Percentiles rank a stretch among this genome's conserved stretches.
These are phyloP conservation scores for Ochlodes sylvanus DNA, from an alignment of 2,888 invertebrate species.

Conservation along the genomic window DNA sequence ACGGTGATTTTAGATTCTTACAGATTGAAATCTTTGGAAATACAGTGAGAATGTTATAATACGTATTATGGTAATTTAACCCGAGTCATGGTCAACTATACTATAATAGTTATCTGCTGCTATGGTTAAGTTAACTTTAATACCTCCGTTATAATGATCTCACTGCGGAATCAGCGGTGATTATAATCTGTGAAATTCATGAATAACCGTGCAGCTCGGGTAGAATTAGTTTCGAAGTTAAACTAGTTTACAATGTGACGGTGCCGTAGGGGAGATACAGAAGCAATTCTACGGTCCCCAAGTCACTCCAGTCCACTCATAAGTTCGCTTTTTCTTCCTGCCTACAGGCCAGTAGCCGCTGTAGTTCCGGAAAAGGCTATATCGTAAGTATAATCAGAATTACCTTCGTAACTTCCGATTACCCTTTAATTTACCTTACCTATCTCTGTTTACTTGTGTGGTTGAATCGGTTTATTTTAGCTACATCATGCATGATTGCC, in stretches of 20 bases:
- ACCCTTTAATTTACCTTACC: slow-evolving; percentile 51
- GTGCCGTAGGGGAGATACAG: slow-evolving; percentile 67
- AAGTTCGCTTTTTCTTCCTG: slow-evolving; percentile 85
- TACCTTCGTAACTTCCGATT: slow-evolving; percentile 58
- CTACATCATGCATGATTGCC: slow-evolving; percentile 37
- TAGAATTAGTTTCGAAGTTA: slow-evolving; percentile 1
- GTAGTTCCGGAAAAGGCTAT: slow-evolving; percentile 97
- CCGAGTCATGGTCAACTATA: background rate
- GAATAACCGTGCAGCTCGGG: background rate
- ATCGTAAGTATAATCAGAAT: slow-evolving; percentile 91
- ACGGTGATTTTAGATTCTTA: background rate
- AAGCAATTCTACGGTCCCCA: slow-evolving; percentile 67
- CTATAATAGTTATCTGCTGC: background rate
- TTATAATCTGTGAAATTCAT: background rate
- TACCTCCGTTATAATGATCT: background rate
- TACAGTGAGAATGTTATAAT: background rate
- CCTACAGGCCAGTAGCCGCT: slow-evolving; percentile 94
- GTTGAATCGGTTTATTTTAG: slow-evolving; percentile 39
- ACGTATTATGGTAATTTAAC: background rate
- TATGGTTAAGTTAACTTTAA: background rate
- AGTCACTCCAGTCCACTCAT: slow-evolving; percentile 80
- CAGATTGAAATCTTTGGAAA: background rate
- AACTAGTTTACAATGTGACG: slow-evolving; percentile 28
- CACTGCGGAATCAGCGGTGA: background rate
- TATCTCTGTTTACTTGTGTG: slow-evolving; percentile 38